These are phyloP conservation scores for Aphrocallistes beatrix DNA, from an alignment of 37 sponge, comb jelly and placozoan genomes.

Conservation along the genomic window DNA sequence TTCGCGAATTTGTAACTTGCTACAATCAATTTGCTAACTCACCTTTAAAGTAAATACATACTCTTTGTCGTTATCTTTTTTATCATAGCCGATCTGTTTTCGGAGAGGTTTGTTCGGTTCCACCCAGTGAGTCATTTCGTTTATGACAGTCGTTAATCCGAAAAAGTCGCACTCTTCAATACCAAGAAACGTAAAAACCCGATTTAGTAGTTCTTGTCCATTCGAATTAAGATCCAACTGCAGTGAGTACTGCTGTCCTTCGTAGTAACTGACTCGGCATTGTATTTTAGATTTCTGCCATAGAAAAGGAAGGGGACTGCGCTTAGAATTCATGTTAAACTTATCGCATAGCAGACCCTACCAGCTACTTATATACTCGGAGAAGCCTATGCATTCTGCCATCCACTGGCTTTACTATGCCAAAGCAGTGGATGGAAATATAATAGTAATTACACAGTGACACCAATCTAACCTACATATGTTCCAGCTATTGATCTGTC, in stretches of 20 bases:
- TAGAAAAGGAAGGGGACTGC: not conserved
- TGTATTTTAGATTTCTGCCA: not conserved
- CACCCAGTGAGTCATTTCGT: not conserved
- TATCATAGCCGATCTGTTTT: not conserved
- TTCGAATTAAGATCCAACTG: not conserved
- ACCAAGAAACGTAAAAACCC: not conserved
- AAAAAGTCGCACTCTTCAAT: conserved; percentile 4
- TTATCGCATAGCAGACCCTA: too few species aligned
- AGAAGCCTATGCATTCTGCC: too few species aligned
- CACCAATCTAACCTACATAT: too few species aligned
- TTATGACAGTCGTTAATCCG: not conserved
- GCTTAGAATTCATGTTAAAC: not conserved
- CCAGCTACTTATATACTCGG: too few species aligned
- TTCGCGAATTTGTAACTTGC: not conserved
- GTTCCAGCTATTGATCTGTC: too few species aligned
- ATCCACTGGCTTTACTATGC: too few species aligned
- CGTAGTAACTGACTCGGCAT: not conserved
- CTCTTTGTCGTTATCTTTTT: not conserved
- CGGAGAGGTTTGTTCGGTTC: conserved; percentile 2
- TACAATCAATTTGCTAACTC: not conserved
- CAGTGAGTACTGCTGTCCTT: not conserved
- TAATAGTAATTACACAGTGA: too few species aligned
- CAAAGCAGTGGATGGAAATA: too few species aligned
- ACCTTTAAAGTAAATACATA: not conserved
- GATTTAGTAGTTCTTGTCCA: not conserved